A percentile compares a stretch with the other conserved stretches of the same genome.
Evolutionary conservation across 1,140 invertebrate genomes (phyloP).

Genomic region (Zophobas atratus): DNA sequence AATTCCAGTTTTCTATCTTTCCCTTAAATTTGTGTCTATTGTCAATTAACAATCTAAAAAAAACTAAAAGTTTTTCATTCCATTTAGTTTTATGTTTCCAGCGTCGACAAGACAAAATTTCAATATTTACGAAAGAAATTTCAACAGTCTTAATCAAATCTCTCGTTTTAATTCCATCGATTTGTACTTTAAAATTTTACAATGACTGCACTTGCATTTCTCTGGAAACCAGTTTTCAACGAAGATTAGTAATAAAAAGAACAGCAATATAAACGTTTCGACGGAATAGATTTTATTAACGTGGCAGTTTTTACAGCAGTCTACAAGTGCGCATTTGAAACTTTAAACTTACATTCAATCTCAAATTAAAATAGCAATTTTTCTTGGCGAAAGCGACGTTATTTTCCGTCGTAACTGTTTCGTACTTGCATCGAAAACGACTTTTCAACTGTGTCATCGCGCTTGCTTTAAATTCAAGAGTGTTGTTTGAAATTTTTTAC

Average conservation of each 20-base stretch:
- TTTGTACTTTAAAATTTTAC: too few species aligned
- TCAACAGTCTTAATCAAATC: too few species aligned
- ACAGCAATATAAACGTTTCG: not conserved
- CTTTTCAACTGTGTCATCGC: constrained; percentile 20
- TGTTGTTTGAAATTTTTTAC: constrained; percentile 55
- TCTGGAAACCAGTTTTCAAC: not conserved
- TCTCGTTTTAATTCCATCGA: too few species aligned
- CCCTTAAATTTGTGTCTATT: too few species aligned
- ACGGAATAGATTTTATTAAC: constrained; percentile 15
- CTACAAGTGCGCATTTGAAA: constrained; percentile 11
- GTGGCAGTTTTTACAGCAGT: constrained; percentile 3
- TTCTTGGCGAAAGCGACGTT: not conserved
- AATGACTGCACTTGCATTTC: not conserved
- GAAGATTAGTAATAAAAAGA: constrained; percentile 7
- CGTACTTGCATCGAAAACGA: constrained; percentile 8
- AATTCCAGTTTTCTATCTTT: too few species aligned
- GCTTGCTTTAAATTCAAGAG: constrained; percentile 53
- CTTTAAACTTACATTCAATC: constrained; percentile 1
- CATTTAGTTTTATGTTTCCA: too few species aligned
- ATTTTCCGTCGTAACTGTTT: constrained; percentile 15
- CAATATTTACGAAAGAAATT: too few species aligned
- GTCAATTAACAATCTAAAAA: too few species aligned
- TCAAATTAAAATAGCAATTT: constrained; percentile 6
- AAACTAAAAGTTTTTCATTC: too few species aligned
- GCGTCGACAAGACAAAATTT: too few species aligned